Evolutionary conservation across 1,140 invertebrate genomes (phyloP).

Genomic region (Drosophila bocqueti): DNA sequence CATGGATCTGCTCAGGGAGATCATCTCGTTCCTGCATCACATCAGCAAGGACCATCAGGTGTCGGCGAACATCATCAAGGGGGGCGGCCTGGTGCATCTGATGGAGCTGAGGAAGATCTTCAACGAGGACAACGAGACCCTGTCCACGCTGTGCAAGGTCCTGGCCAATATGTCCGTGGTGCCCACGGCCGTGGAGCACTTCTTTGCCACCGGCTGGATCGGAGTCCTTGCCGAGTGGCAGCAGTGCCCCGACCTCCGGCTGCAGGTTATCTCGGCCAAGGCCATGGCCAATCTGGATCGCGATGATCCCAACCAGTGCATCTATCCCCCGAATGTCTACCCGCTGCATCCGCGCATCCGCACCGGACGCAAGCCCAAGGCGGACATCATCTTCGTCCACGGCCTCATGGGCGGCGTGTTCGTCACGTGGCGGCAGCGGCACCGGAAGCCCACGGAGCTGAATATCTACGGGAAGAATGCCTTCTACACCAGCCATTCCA

Average conservation of each 20-base stretch:
- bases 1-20: slow-evolving; percentile 75
- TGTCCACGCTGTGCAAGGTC: slow-evolving; percentile 79
- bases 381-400: slow-evolving; percentile 93
- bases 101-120: slow-evolving; percentile 87
- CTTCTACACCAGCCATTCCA: slow-evolving; percentile 78
- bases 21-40: slow-evolving; percentile 87
- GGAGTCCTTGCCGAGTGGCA: slow-evolving; percentile 86
- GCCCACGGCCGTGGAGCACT: slow-evolving; percentile 72
- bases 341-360: slow-evolving; percentile 89
- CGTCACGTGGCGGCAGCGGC: slow-evolving; percentile 92
- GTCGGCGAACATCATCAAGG: slow-evolving; percentile 62
- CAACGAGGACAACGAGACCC: slow-evolving; percentile 74
- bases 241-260: slow-evolving; percentile 86
- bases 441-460: slow-evolving; percentile 79
- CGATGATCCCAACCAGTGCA: slow-evolving; percentile 85
- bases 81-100: slow-evolving; percentile 88
- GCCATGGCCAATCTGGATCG: slow-evolving; percentile 90
- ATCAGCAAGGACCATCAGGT: slow-evolving; percentile 85
- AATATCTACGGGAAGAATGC: slow-evolving; percentile 83
- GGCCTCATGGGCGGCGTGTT: slow-evolving; percentile 92
- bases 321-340: slow-evolving; percentile 88
- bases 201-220: slow-evolving; percentile 80
- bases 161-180: slow-evolving; percentile 78
- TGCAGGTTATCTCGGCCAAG: slow-evolving; percentile 88
- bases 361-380: slow-evolving; percentile 85